These are phyloP conservation scores for Anoplius nigerrimus DNA, from an alignment of 2,888 invertebrate species.

Conservation along the genomic window DNA sequence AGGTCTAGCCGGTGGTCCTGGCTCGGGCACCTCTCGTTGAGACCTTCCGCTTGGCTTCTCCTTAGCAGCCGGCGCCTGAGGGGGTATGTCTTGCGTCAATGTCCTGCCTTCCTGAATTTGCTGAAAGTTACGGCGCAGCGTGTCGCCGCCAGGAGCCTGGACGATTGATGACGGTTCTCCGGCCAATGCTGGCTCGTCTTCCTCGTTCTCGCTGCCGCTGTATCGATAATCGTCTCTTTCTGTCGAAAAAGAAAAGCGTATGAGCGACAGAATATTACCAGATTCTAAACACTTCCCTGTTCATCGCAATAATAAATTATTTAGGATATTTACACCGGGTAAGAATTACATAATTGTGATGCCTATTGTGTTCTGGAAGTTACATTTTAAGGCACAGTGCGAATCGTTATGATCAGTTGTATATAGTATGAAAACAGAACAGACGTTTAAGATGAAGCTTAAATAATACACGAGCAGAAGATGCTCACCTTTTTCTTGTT, in stretches of 20 bases:
- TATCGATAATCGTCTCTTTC: conserved; percentile 81
- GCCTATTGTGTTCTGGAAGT: too few species aligned
- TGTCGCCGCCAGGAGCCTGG: conserved; percentile 93
- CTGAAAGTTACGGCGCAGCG: conserved; percentile 97
- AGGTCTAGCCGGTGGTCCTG: conserved; percentile 91
- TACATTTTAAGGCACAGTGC: too few species aligned
- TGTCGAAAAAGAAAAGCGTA: conserved; percentile 41
- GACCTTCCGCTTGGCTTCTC: conserved; percentile 65
- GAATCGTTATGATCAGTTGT: too few species aligned
- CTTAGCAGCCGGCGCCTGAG: conserved; percentile 65
- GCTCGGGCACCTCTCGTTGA: conserved; percentile 81
- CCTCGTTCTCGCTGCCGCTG: conserved; percentile 98
- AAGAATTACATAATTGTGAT: too few species aligned
- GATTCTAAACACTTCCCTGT: too few species aligned
- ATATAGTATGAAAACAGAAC: conserved; percentile 7
- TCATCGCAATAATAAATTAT: too few species aligned
- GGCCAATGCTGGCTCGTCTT: conserved; percentile 92
- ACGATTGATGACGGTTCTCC: conserved; percentile 97
- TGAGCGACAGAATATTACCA: background rate
- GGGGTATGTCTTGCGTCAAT: conserved; percentile 77
- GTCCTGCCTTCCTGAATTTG: conserved; percentile 93
- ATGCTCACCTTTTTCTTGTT: conserved; percentile 85
- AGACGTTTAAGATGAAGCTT: background rate
- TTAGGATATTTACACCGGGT: too few species aligned
- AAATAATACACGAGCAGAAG: too few species aligned